These are phyloP conservation scores for Cinclus mexicanus DNA, from an alignment of 2,113 vertebrate species.

Conservation along the genomic window DNA sequence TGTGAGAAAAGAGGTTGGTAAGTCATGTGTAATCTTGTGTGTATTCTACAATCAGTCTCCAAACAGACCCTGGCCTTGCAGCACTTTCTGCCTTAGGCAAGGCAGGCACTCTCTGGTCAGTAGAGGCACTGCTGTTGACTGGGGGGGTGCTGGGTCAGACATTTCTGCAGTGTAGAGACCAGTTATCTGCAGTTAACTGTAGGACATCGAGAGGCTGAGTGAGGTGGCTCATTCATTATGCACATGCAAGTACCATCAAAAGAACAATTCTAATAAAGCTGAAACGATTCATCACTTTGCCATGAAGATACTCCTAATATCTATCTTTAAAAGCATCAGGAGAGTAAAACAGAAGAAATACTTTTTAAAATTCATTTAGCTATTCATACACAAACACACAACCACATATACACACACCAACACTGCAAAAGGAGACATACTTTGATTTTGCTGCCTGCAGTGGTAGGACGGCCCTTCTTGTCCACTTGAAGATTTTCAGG, in stretches of 20 bases:
- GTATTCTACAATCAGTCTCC: not conserved
- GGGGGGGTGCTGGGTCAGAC: not conserved
- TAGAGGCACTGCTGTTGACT: not conserved
- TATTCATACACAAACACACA: not conserved
- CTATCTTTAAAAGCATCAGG: not conserved
- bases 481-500: slow-evolving; percentile 95
- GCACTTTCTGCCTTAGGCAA: not conserved
- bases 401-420: not conserved
- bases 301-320: not conserved
- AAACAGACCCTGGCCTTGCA: not conserved
- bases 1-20: not conserved
- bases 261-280: not conserved
- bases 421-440: slow-evolving; percentile 65
- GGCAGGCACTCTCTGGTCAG: not conserved
- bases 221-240: not conserved
- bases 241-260: not conserved
- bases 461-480: slow-evolving; percentile 96
- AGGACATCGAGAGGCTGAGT: not conserved
- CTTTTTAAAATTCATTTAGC: not conserved
- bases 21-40: not conserved
- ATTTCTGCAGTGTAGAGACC: not conserved
- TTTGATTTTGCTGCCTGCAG: slow-evolving; percentile 98
- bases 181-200: not conserved
- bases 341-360: not conserved
- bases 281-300: not conserved